A percentile compares a stretch with the other conserved stretches of the same genome.
These are phyloP conservation scores for Pycnonotus jocosus DNA, from an alignment of 2,113 vertebrate species.

Conservation along the genomic window DNA sequence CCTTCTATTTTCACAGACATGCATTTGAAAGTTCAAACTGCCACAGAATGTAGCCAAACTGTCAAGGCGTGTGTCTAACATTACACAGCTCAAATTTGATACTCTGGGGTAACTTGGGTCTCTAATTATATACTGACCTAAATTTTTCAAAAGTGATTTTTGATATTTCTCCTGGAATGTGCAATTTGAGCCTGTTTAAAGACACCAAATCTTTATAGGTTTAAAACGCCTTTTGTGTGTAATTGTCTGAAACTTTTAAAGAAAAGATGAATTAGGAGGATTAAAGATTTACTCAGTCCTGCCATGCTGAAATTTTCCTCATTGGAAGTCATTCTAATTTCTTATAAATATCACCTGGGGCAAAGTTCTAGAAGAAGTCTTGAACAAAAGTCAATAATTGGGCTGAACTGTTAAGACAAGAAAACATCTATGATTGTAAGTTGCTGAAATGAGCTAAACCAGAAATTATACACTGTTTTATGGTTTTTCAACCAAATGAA, in stretches of 20 bases:
- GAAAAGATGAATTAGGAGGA: neutral
- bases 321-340: neutral
- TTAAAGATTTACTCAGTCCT: neutral
- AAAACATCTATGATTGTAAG: neutral
- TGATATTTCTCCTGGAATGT: neutral
- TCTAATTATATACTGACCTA: slow-evolving; percentile 32
- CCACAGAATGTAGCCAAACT: neutral
- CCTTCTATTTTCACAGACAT: neutral
- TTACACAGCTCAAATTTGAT: neutral
- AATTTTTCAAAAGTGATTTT: slow-evolving; percentile 10
- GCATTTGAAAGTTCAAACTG: neutral
- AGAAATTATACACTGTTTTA: neutral
- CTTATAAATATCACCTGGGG: neutral
- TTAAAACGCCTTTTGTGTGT: neutral
- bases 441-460: neutral
- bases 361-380: neutral
- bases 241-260: neutral
- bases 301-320: neutral
- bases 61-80: neutral
- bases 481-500: neutral
- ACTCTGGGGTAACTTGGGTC: neutral
- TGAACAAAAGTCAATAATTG: neutral
- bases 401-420: neutral
- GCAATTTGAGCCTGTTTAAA: neutral
- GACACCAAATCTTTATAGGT: neutral